These are phyloP conservation scores for Andrena fulva DNA, from an alignment of 2,888 invertebrate species.

Conservation along the genomic window DNA sequence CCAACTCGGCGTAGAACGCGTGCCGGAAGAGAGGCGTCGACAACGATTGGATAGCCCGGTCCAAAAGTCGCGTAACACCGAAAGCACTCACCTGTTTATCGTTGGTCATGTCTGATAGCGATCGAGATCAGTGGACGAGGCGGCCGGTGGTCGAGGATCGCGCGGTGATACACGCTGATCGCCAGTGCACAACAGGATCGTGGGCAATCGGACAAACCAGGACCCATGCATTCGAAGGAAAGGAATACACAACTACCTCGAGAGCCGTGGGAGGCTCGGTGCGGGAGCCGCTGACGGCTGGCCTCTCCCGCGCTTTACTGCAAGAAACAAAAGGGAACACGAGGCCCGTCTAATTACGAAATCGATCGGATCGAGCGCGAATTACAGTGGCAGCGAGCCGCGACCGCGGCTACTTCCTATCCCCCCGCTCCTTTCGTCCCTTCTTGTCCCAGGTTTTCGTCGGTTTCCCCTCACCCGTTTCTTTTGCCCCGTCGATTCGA, in stretches of 20 bases:
- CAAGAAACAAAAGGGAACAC: constrained; percentile 70
- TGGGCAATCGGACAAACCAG: constrained; percentile 72
- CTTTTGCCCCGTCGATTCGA: background rate
- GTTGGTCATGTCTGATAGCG: constrained; percentile 80
- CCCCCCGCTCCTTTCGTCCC: background rate
- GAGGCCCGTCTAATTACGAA: constrained; percentile 61
- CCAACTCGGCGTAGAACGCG: background rate
- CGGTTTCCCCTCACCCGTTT: background rate
- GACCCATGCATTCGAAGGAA: constrained; percentile 74
- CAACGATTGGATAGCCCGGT: background rate
- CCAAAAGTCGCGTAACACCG: constrained; percentile 26
- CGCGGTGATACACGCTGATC: constrained; percentile 56
- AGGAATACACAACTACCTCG: constrained; percentile 41
- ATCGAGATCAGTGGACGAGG: constrained; percentile 40
- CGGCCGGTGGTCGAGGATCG: constrained; percentile 59
- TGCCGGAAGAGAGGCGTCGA: background rate
- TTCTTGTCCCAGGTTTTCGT: background rate
- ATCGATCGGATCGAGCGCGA: constrained; percentile 58
- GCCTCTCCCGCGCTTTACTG: constrained; percentile 67
- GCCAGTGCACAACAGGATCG: constrained; percentile 69
- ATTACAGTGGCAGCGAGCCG: constrained; percentile 22
- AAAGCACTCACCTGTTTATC: constrained; percentile 82
- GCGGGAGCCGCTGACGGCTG: constrained; percentile 2
- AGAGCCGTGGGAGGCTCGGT: constrained; percentile 17
- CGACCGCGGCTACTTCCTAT: constrained; percentile 8